Base-by-base conservation (phyloP, 2,113 vertebrate genomes). In the Chaetops frenatus region DNA sequence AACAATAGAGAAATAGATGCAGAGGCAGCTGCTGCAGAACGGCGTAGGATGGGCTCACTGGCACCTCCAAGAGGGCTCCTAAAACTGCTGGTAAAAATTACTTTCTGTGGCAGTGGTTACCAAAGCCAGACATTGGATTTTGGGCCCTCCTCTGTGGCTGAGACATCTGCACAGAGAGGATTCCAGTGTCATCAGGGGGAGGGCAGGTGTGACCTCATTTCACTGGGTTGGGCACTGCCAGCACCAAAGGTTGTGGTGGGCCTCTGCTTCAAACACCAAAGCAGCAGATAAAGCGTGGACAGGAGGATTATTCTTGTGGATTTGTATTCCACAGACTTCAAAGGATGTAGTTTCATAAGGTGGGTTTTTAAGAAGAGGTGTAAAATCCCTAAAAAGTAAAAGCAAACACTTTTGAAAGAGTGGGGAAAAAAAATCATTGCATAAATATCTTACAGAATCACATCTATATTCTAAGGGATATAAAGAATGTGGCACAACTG, bases 1-100 rank as follows among this genome's bases (percentile, higher is more conserved):
- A 96, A 85, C 86, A 94, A 91, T 25, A 80, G 81, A 80, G 66
- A 53, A 92, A 87, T 23, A 45, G 42, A 80, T 73, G 51, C 28
- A 54, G 77, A 62, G 60, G 25, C n/a, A 85, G 44, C 40, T 48
- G 60, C 61, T 58, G 14, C 3, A 4, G 71, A 64, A 78, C 31
- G 53, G 50, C 0, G 0, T 13, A 23, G 65, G 60, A 33, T n/a
- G 40, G 72, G 57, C 22, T 86, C 40, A 9, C 36, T 27, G 57
- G 65, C 80, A 66, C 51, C 29, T 53, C 53, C 6, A 3, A 23
- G n/a, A 89, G 28, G 2, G 9, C 35, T 66, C 53, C 76, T 44
- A 11, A 85, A 85, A 33, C 31, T 61, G 25, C 22, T 61, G 57
- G n/a, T n/a, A 67, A 21, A 72, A 78, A 76, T 57, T 16, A 4